Percentiles rank a stretch among this genome's conserved stretches.
Evolutionary conservation across 2,797 vertebrate genomes (phyloP).

Genomic region (Rhinatrema bivittatum): DNA sequence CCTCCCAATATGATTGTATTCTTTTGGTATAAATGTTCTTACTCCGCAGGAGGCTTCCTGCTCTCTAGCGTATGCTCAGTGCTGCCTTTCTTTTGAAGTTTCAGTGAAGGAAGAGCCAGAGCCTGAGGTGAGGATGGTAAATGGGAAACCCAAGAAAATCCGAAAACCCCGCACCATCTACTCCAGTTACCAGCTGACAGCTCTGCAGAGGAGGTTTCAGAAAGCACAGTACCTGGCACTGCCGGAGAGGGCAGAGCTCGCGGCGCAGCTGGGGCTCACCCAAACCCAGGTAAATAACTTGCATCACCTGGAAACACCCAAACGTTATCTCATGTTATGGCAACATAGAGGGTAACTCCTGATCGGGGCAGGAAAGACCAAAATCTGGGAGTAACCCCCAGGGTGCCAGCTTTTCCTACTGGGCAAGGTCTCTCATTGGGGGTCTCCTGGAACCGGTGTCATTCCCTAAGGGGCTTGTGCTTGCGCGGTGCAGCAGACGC

Average conservation of each 20-base stretch:
- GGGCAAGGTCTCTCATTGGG: no score
- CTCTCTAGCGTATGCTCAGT: not conserved
- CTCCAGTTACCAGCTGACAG: conserved; percentile 94
- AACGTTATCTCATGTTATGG: not conserved
- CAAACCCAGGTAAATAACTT: conserved; percentile 91
- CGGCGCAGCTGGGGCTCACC: conserved; percentile 89
- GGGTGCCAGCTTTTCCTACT: no score
- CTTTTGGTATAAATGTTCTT: no score
- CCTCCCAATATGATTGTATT: no score
- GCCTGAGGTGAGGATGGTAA: conserved; percentile 95
- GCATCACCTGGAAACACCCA: no score
- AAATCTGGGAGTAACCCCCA: no score
- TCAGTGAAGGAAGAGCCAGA: conserved; percentile 93
- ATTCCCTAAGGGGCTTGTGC: not conserved
- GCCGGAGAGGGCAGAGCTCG: conserved; percentile 91
- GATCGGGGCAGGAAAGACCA: no score
- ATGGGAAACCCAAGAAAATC: conserved; percentile 96
- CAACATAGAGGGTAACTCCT: no score
- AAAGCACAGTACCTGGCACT: conserved; percentile 94
- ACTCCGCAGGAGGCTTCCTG: no score
- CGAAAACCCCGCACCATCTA: conserved; percentile 96
- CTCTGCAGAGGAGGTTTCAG: conserved; percentile 92
- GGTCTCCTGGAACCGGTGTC: no score
- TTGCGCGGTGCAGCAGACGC: no score
- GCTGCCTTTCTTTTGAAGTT: conserved; percentile 29